phyloP scores from a whole-genome alignment of 2,888 invertebrate species.

The Neoscelio sp. region DNA sequence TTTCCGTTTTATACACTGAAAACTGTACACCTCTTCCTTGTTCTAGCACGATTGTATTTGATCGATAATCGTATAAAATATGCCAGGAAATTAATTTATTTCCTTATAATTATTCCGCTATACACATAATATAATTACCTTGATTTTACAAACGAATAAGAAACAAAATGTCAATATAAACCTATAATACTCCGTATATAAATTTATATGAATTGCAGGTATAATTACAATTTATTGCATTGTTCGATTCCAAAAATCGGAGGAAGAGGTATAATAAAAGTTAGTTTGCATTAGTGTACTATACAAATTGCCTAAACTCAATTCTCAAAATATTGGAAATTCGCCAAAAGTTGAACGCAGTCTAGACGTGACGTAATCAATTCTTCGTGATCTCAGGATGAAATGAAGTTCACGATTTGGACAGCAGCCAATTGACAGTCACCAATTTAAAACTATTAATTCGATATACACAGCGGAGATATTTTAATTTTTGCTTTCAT shows the following conservation, averaged over 20 bases:
- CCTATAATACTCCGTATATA: constrained; percentile 18
- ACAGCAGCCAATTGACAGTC: constrained; percentile 51
- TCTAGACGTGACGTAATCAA: constrained; percentile 44
- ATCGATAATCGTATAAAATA: too few relatives aligned
- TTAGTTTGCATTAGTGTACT: constrained; percentile 4
- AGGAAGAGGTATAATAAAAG: constrained; percentile 42
- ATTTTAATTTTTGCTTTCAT: background rate
- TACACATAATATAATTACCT: background rate
- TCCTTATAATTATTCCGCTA: too few relatives aligned
- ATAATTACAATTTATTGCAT: constrained; percentile 52
- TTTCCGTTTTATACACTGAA: too few relatives aligned
- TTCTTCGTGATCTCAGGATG: constrained; percentile 39
- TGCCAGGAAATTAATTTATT: too few relatives aligned
- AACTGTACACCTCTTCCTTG: too few relatives aligned
- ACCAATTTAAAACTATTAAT: constrained; percentile 16
- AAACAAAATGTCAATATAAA: constrained; percentile 20
- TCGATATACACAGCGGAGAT: background rate
- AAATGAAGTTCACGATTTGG: constrained; percentile 50
- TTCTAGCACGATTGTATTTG: too few relatives aligned
- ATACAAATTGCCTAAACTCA: constrained; percentile 36
- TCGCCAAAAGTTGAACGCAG: constrained; percentile 46
- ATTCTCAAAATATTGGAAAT: constrained; percentile 52
- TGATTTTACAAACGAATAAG: constrained; percentile 7
- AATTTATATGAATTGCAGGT: constrained; percentile 37
- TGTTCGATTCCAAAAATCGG: constrained; percentile 37